phyloP scores from a whole-genome alignment of 2,113 vertebrate genomes.

The Phaethornis superciliosus region DNA sequence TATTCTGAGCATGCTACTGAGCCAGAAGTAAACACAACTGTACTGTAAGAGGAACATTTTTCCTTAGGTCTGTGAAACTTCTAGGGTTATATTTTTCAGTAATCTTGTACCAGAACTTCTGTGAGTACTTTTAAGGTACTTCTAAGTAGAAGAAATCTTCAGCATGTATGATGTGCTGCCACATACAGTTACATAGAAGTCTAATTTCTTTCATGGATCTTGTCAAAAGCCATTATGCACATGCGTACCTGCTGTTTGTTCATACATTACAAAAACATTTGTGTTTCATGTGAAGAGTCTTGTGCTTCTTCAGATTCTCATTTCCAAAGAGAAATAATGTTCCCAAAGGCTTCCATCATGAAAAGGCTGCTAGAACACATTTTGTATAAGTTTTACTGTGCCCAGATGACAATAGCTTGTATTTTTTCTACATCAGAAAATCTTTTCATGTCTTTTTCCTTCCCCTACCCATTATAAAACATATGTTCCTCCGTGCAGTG shows the following conservation, averaged over 20 bases:
- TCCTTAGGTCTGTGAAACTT: neutral
- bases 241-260: fast-evolving
- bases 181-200: neutral
- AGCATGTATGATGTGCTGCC: neutral
- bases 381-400: neutral
- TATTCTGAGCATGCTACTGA: neutral
- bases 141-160: neutral
- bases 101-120: neutral
- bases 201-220: neutral
- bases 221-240: neutral
- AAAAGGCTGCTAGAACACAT: neutral
- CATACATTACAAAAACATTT: neutral
- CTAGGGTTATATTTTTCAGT: neutral
- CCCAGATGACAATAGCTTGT: neutral
- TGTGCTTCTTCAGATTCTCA: neutral
- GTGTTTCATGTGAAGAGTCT: neutral
- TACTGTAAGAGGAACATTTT: neutral
- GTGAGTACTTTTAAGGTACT: neutral
- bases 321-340: neutral
- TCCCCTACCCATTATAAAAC: neutral
- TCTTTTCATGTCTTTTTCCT: neutral
- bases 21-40: neutral
- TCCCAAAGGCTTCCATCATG: neutral
- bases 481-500: neutral
- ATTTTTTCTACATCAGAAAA: conserved; percentile 33